These are phyloP conservation scores for Cosmopolites sordidus DNA, from an alignment of 2,888 invertebrate genomes.

Conservation along the genomic window DNA sequence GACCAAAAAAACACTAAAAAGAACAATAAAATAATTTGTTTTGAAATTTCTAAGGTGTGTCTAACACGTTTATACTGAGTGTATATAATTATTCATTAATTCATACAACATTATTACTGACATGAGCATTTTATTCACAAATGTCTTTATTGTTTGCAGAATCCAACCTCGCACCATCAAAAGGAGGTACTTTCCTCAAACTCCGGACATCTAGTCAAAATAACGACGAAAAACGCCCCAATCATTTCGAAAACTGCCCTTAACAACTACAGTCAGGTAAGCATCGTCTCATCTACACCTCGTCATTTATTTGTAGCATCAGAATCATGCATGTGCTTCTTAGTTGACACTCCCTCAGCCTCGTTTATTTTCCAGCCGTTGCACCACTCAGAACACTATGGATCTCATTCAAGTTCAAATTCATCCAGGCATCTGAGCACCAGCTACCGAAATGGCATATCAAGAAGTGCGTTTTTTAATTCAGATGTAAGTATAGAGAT, in stretches of 20 bases:
- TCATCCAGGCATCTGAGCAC: slow-evolving; percentile 42
- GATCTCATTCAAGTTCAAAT: slow-evolving; percentile 37
- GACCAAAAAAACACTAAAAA: no score
- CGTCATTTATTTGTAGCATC: no score
- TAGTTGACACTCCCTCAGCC: background rate
- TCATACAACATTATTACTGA: no score
- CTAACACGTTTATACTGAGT: no score
- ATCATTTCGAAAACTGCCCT: slow-evolving; percentile 42
- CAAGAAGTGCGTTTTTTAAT: slow-evolving; percentile 43
- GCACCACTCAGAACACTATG: slow-evolving; percentile 43
- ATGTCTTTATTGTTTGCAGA: slow-evolving; percentile 43
- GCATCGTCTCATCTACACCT: slow-evolving; percentile 14
- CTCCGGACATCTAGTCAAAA: slow-evolving; percentile 42
- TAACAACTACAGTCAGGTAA: slow-evolving; percentile 42
- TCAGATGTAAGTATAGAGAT: slow-evolving; percentile 41
- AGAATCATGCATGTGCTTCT: background rate
- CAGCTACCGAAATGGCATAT: slow-evolving; percentile 43
- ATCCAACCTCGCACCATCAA: slow-evolving; percentile 46
- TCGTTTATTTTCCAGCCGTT: slow-evolving; percentile 34
- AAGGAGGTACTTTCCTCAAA: slow-evolving; percentile 43
- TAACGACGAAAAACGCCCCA: slow-evolving; percentile 43
- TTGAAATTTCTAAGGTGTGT: no score
- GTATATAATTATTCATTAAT: no score
- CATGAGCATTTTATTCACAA: no score
- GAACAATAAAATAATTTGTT: no score